phyloP scores from a whole-genome alignment of 2,888 invertebrate genomes.

The Zygogramma bicolorata region DNA sequence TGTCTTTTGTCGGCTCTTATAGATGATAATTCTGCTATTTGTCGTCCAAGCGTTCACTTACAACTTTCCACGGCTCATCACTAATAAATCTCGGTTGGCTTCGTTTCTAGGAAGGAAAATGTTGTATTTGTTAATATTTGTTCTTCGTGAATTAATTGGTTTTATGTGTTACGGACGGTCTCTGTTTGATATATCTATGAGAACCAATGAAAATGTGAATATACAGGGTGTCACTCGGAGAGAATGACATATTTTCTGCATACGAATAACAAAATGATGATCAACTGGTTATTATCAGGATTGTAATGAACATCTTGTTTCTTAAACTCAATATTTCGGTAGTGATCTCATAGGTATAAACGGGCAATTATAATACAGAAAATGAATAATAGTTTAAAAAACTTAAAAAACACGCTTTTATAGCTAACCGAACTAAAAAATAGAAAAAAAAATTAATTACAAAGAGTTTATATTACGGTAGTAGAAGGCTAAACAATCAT shows the following conservation, averaged over 20 bases:
- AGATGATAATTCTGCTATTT: slow-evolving; percentile 57
- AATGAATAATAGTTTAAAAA: too few relatives aligned
- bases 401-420: too few relatives aligned
- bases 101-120: slow-evolving; percentile 30
- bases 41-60: slow-evolving; percentile 52
- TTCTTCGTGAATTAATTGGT: slow-evolving; percentile 15
- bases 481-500: too few relatives aligned
- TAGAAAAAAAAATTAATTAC: too few relatives aligned
- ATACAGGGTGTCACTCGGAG: neutral
- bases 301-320: too few relatives aligned
- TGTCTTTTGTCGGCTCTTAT: slow-evolving; percentile 55
- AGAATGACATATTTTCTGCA: neutral
- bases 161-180: slow-evolving; percentile 1
- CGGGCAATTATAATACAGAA: too few relatives aligned
- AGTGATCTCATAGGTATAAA: too few relatives aligned
- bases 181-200: neutral
- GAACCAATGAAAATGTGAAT: neutral
- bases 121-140: slow-evolving; percentile 36
- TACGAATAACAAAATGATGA: too few relatives aligned
- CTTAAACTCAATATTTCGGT: too few relatives aligned
- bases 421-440: too few relatives aligned
- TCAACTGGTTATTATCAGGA: neutral
- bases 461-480: too few relatives aligned
- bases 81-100: slow-evolving; percentile 50
- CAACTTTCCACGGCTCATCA: slow-evolving; percentile 51